Evolutionary conservation across 2,888 invertebrate genomes (phyloP), one percentile per base, ranked within the genome.

Genomic region (Scrobipalpa atriplicella): DNA sequence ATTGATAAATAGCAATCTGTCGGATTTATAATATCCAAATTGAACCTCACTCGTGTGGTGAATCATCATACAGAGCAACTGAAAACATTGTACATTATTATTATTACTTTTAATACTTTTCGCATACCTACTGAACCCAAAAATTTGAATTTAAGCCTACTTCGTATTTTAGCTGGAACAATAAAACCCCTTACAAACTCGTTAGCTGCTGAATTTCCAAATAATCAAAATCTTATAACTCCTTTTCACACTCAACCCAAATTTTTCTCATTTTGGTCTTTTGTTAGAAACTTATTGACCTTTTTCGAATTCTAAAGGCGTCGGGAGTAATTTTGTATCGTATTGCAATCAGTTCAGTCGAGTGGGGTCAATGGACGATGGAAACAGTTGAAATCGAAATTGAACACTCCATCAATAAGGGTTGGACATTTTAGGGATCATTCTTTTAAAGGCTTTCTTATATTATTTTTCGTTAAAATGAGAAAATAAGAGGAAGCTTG

Each of bases 251-350:
- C 29, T 3, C 13, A 13, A 56, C 19, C 19, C 21, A 9, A 8
- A 21, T 56, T 56, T 56, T 56, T 73, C 66, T 72, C 68, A 72
- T 74, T 73, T 73, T 71, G 74, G 69, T 72, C 71, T 72, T 77
- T 78, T 77, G 73, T 76, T 67, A 70, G 72, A 75, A 76, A 78
- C 76, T 78, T 78, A 77, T 78, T 79, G 78, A 79, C 76, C 77
- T 77, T 77, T 81, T 75, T 71, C 41, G 67, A 62, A 72, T 71
- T 73, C 70, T 68, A 75, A 78, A 75, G 72, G 73, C 73, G 72
- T 70, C 72, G 71, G 70, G 73, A 75, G 75, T 78, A 78, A 79
- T 79, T 80, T 74, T 77, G 78, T 78, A 80, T 80, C 74, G 78
- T 70, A 77, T 70, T 68, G 71, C 68, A 67, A 70, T 67, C 73